Evolutionary conservation across 2,113 vertebrate genomes (phyloP).

Genomic region (Percina caprodes): DNA sequence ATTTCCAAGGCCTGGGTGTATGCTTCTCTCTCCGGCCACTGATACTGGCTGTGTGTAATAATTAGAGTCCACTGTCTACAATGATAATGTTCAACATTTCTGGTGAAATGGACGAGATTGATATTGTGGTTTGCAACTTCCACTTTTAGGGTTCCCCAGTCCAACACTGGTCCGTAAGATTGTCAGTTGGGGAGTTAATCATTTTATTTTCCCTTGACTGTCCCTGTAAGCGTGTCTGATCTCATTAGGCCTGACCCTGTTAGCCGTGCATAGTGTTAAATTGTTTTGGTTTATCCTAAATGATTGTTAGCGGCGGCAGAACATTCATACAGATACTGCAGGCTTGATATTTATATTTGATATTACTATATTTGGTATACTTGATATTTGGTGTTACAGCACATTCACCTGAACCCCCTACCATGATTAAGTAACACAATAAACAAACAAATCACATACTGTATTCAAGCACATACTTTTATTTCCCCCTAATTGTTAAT

Average conservation of each 20-base stretch:
- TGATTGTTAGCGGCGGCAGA: slow-evolving; percentile 56
- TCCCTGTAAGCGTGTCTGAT: slow-evolving; percentile 63
- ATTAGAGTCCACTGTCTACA: slow-evolving; percentile 15
- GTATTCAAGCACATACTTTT: neutral
- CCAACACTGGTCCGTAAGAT: slow-evolving; percentile 40
- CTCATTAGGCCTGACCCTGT: slow-evolving; percentile 67
- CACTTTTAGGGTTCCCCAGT: slow-evolving; percentile 18
- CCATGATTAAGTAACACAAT: neutral
- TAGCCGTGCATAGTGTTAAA: slow-evolving; percentile 49
- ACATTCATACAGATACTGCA: slow-evolving; percentile 32
- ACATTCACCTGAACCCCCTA: slow-evolving; percentile 12
- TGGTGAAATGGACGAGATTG: neutral
- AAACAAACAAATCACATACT: neutral
- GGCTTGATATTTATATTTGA: slow-evolving; percentile 57
- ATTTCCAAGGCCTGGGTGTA: slow-evolving; percentile 2
- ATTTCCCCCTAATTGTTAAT: neutral
- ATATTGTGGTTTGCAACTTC: neutral
- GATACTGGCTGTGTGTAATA: slow-evolving; percentile 17
- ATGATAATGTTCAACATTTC: neutral
- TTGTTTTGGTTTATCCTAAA: slow-evolving; percentile 72
- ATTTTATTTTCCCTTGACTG: slow-evolving; percentile 63
- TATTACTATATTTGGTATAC: too few relatives aligned
- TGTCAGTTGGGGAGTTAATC: slow-evolving; percentile 62
- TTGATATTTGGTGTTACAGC: too few relatives aligned
- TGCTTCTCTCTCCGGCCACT: neutral